Evolutionary conservation across 2,113 vertebrate species (phyloP).

Genomic region (Taurulus bubalis): DNA sequence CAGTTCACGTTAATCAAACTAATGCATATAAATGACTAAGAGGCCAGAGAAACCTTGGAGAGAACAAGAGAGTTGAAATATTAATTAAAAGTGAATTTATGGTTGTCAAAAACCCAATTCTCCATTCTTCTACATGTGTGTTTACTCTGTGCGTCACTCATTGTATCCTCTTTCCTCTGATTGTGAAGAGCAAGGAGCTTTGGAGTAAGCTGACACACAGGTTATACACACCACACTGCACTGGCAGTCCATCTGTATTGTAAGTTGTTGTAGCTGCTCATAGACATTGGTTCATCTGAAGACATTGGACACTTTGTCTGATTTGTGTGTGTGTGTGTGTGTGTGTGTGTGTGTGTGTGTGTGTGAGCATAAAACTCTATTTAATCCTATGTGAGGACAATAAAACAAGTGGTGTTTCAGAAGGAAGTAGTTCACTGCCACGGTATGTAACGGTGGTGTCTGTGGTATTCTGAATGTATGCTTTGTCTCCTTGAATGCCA

Average conservation of each 20-base stretch:
- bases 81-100: neutral
- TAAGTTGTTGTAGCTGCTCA: constrained; percentile 10
- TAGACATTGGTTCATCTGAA: too few species aligned
- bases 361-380: constrained; percentile 33
- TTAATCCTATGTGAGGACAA: constrained; percentile 1
- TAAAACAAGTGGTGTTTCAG: neutral
- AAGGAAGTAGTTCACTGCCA: constrained; percentile 26
- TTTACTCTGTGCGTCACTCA: neutral
- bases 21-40: neutral
- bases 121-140: neutral
- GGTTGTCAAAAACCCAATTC: neutral
- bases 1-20: neutral
- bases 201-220: constrained; percentile 10
- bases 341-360: constrained; percentile 16
- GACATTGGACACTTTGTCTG: constrained; percentile 25
- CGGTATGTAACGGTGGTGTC: constrained; percentile 10
- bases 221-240: neutral
- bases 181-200: neutral
- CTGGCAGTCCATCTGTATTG: constrained; percentile 26
- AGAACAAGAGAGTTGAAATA: neutral
- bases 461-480: neutral
- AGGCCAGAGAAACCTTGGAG: neutral
- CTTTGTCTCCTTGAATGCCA: neutral
- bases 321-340: constrained; percentile 23
- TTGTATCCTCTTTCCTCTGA: neutral